Percentiles rank a stretch among this genome's conserved stretches.
These are phyloP conservation scores for Babyrousa celebensis DNA, from an alignment of 2,797 vertebrate genomes.

Conservation along the genomic window DNA sequence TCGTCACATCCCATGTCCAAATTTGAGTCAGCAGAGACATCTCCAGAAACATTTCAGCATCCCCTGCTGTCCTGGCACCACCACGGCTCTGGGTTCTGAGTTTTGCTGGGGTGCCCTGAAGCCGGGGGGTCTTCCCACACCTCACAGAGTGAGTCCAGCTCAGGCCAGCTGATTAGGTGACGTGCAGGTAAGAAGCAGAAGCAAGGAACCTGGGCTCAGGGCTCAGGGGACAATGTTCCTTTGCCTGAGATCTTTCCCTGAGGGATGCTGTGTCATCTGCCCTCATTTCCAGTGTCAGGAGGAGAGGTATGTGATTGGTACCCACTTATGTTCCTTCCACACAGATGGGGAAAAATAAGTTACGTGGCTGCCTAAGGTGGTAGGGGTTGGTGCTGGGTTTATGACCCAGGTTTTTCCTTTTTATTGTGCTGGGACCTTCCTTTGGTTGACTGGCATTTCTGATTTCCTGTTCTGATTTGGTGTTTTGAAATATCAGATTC, in stretches of 20 bases:
- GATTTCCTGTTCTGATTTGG: not conserved
- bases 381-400: not conserved
- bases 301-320: not conserved
- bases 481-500: constrained; percentile 10
- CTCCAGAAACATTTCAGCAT: not conserved
- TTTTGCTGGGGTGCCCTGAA: not conserved
- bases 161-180: not conserved
- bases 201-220: not conserved
- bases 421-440: not conserved
- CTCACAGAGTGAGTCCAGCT: not conserved
- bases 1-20: not conserved
- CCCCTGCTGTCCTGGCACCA: not conserved
- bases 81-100: not conserved
- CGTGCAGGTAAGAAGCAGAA: not conserved
- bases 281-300: not conserved
- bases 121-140: not conserved
- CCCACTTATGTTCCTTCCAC: not conserved
- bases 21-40: not conserved
- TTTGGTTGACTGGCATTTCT: not conserved
- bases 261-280: not conserved
- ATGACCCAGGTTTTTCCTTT: not conserved
- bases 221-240: not conserved
- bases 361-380: not conserved
- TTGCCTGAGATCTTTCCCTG: not conserved
- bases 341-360: not conserved